Percentiles rank a stretch among this genome's conserved stretches.
Conservation (phyloP, 2,888 invertebrate genomes). For the Erannis defoliaria region DNA sequence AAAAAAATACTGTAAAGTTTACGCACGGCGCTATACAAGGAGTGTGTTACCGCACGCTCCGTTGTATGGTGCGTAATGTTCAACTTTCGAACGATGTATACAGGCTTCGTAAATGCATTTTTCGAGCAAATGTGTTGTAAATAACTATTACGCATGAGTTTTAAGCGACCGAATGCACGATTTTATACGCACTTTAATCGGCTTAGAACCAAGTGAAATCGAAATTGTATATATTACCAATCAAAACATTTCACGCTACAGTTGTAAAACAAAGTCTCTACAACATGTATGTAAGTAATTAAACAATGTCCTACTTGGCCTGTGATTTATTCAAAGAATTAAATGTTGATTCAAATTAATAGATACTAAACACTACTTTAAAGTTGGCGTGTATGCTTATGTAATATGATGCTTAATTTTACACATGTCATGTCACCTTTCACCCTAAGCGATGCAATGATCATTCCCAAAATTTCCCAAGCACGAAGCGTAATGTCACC, state of each 20-base stretch:
- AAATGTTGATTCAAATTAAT: conserved; percentile 5
- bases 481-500: conserved; percentile 60
- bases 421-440: conserved; percentile 60
- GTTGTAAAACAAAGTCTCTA: no score
- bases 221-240: not conserved
- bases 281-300: not conserved
- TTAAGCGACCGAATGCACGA: not conserved
- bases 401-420: conserved; percentile 34
- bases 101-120: no score
- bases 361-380: conserved; percentile 9
- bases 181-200: not conserved
- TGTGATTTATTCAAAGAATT: conserved; percentile 4
- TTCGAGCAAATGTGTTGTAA: no score
- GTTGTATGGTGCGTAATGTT: no score
- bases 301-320: not conserved
- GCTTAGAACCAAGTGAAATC: not conserved
- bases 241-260: conserved; percentile 1
- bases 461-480: conserved; percentile 54
- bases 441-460: conserved; percentile 62
- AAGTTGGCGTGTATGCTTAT: conserved; percentile 23
- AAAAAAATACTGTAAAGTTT: no score
- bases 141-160: no score
- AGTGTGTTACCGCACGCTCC: no score
- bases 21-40: no score
- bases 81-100: no score